Evolutionary conservation across 2,888 invertebrate genomes (phyloP).

Genomic region (Coelopa pilipes): DNA sequence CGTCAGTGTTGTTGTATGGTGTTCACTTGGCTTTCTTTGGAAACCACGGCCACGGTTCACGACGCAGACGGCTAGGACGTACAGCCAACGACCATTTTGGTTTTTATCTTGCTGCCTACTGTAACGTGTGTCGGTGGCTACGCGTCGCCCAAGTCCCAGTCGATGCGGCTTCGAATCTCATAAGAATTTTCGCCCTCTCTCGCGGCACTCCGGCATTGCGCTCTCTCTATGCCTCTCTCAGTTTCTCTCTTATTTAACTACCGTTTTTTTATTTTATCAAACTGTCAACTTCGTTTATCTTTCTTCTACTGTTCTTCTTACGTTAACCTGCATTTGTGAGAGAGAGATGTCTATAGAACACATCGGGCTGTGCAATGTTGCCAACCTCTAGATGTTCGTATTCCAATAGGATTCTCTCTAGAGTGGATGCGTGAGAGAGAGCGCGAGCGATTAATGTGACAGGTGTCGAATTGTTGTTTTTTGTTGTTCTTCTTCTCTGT

Average conservation of each 20-base stretch:
- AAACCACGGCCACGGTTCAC: conserved; percentile 33
- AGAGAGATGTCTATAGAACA: not conserved
- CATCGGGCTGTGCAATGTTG: not conserved
- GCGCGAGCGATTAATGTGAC: too few species aligned
- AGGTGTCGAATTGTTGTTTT: too few species aligned
- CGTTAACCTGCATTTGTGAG: too few species aligned
- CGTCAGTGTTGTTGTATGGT: not conserved
- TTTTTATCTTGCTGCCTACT: conserved; percentile 59
- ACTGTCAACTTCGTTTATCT: too few species aligned
- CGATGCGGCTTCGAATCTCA: conserved; percentile 6
- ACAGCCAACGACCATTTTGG: conserved; percentile 61
- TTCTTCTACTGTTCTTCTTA: too few species aligned
- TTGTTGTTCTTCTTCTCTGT: too few species aligned
- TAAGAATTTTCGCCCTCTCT: conserved; percentile 17
- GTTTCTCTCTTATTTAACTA: not conserved
- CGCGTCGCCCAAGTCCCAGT: conserved; percentile 44
- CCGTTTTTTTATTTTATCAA: not conserved
- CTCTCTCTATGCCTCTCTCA: not conserved
- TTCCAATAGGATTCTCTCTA: too few species aligned
- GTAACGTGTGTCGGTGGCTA: conserved; percentile 47
- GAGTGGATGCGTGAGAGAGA: too few species aligned
- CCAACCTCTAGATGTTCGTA: not conserved
- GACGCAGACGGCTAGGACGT: conserved; percentile 43
- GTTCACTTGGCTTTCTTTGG: conserved; percentile 14
- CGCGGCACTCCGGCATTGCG: not conserved